Evolutionary conservation across 2,797 vertebrate genomes (phyloP).

Genomic region (Leptatherina wallacei): DNA sequence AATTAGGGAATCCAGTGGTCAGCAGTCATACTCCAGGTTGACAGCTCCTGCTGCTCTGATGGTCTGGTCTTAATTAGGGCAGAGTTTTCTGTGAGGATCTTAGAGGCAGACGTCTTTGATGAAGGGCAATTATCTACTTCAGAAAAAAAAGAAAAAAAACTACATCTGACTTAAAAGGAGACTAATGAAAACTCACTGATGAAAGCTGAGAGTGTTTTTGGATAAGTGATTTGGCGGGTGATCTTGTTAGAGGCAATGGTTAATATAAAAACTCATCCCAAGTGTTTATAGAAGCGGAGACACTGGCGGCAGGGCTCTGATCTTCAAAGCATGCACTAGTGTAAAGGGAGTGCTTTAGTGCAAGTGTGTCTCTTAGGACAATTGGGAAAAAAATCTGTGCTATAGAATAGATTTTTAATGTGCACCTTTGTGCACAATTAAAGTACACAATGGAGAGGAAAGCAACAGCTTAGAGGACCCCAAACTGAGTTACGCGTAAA

Average conservation of each 20-base stretch:
- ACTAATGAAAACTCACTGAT: constrained; percentile 52
- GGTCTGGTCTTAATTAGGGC: constrained; percentile 67
- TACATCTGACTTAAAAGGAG: constrained; percentile 50
- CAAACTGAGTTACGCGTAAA: not conserved
- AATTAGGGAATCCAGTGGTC: constrained; percentile 64
- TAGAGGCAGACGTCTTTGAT: constrained; percentile 58
- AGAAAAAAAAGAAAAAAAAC: constrained; percentile 36
- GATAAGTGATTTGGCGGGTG: constrained; percentile 37
- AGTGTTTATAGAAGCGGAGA: constrained; percentile 43
- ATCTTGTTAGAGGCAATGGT: constrained; percentile 34
- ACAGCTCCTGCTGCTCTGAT: constrained; percentile 52
- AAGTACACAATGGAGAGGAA: constrained; percentile 21
- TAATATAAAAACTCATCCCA: constrained; percentile 43
- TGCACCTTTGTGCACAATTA: constrained; percentile 36
- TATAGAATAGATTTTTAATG: constrained; percentile 14
- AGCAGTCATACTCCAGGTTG: constrained; percentile 60
- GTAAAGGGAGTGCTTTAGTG: constrained; percentile 37
- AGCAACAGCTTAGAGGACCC: constrained; percentile 42
- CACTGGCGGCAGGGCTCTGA: constrained; percentile 41
- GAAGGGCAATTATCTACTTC: constrained; percentile 69
- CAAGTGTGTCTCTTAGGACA: constrained; percentile 10
- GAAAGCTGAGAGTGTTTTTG: constrained; percentile 17
- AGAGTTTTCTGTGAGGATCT: constrained; percentile 53
- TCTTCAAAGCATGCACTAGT: constrained; percentile 57
- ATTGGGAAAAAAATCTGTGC: not conserved